Evolutionary conservation across 2,113 vertebrate genomes (phyloP), one percentile per base, ranked within the genome.

Genomic region (Elanoides forficatus): DNA sequence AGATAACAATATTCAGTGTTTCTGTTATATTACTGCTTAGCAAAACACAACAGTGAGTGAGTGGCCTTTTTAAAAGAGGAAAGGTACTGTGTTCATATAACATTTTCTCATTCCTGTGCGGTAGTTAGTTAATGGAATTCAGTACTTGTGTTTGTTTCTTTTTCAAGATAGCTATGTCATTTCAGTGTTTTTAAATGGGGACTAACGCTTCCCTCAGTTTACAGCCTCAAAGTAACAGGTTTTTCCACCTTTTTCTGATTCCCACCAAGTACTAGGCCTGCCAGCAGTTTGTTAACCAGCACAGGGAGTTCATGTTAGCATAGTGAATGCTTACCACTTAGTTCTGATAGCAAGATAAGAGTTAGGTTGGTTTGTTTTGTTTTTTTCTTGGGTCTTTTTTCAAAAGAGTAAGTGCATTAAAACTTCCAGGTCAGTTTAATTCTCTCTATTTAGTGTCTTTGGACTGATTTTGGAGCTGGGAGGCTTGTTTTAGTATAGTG

Each of bases 211-310:
- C 9, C 6, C 19, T 78, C 4, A 50, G 9, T 36, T 78, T 63
- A 32, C n/a, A 55, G 22, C 58, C 65, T 75, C n/a, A 59, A 19
- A 53, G 25, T 59, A 66, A 26, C 12, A 0, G 0, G 0, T 27
- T 78, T 70, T 59, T 30, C 5, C 2, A 38, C 59, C 12, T 53
- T n/a, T 76, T 36, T 21, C 11, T 42, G 27, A 17, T 58, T 70
- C 15, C 6, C 15, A 1, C 6, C 4, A 26, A 52, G 13, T 53
- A 15, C 9, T 9, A 68, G 65, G 40, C 48, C 42, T 76, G 7
- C 9, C 11, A 60, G 6, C 0, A 0, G 11, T 36, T 68, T 74
- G 17, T 71, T 72, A 43, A 23, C 26, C 43, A 29, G 2, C 13
- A 2, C 16, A 47, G 32, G 29, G 60, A 65, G 34, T 45, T 43